Conservation (phyloP, 2,113 vertebrate species). For the Noctilio leporinus region DNA sequence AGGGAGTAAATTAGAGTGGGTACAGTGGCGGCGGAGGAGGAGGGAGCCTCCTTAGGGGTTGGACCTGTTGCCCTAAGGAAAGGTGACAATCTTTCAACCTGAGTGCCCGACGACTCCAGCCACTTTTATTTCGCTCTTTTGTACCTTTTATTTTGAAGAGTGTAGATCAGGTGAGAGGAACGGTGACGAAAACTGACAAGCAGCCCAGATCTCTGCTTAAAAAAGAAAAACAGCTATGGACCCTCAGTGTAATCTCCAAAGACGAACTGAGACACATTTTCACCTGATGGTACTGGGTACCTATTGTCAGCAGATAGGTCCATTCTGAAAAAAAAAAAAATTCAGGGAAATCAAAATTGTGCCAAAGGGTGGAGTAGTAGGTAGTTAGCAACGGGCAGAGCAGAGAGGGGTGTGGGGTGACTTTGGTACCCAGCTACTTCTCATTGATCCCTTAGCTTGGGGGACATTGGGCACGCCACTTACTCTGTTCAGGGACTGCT, state of each 20-base stretch:
- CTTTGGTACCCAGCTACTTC: fast-evolving
- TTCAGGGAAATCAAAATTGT: background rate
- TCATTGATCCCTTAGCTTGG: fast-evolving
- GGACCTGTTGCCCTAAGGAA: background rate
- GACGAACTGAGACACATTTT: background rate
- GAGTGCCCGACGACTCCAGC: background rate
- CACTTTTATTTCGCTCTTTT: background rate
- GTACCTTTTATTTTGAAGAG: background rate
- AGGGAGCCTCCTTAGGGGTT: fast-evolving
- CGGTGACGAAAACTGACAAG: background rate
- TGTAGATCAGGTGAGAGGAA: background rate
- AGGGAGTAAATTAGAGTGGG: background rate
- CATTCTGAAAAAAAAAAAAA: fast-evolving
- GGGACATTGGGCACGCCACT: too few species aligned
- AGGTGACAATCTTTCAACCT: fast-evolving
- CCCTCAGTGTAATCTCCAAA: background rate
- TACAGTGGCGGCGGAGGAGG: fast-evolving
- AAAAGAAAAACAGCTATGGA: background rate
- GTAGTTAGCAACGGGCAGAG: too few species aligned
- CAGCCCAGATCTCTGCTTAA: background rate
- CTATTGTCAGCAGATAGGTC: background rate
- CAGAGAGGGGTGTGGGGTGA: fast-evolving
- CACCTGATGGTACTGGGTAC: background rate
- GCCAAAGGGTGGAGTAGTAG: background rate
- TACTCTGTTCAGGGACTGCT: background rate